Evolutionary conservation across 2,797 vertebrate genomes (phyloP).

Genomic region (Salarias fasciatus): DNA sequence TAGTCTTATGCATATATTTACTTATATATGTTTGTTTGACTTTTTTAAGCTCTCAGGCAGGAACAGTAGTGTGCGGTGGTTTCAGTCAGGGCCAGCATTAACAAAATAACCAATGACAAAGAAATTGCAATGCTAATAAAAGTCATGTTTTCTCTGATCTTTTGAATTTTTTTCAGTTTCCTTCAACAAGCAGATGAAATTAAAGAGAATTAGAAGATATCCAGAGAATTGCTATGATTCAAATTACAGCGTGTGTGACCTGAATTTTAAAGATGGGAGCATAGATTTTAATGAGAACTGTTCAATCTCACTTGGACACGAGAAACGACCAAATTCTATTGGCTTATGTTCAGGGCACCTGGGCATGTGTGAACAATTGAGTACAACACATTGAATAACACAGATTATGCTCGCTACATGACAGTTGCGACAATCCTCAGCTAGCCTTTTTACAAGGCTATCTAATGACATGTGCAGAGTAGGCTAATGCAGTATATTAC

Average conservation of each 20-base stretch:
- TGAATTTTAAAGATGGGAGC: neutral
- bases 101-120: too few species aligned
- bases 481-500: too few species aligned
- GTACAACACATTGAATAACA: neutral
- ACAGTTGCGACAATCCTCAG: neutral
- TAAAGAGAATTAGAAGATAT: conserved; percentile 8
- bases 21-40: too few species aligned
- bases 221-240: conserved; percentile 2
- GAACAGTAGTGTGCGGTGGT: too few species aligned
- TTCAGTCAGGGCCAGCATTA: too few species aligned
- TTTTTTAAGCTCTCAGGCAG: too few species aligned
- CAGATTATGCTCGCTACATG: neutral
- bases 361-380: neutral
- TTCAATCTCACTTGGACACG: neutral
- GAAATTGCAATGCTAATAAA: neutral
- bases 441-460: neutral
- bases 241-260: conserved; percentile 6
- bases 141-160: neutral
- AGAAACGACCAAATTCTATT: neutral
- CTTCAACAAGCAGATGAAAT: conserved; percentile 3
- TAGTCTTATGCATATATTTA: too few species aligned
- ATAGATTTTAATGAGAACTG: conserved; percentile 3
- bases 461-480: neutral
- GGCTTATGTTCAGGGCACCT: neutral
- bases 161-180: neutral